These are phyloP conservation scores for Ateles fusciceps DNA, from an alignment of 2,797 vertebrate genomes.

Conservation along the genomic window DNA sequence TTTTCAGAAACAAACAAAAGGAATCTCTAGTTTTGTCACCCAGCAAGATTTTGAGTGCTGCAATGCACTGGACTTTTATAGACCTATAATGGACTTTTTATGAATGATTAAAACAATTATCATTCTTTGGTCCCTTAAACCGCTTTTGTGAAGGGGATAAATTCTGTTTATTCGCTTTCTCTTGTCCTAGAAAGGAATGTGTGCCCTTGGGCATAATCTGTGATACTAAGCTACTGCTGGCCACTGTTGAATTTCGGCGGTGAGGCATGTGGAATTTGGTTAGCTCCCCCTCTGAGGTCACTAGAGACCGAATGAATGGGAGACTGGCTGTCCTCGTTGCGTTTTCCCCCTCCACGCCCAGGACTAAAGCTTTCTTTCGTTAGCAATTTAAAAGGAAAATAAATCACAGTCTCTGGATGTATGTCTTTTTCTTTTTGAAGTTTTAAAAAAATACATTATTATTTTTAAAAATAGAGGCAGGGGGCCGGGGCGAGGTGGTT, in stretches of 20 bases:
- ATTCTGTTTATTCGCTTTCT: neutral
- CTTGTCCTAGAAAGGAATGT: neutral
- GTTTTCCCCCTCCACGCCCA: neutral
- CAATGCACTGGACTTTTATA: neutral
- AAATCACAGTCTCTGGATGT: neutral
- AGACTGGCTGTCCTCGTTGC: neutral
- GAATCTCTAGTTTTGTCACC: too few relatives aligned
- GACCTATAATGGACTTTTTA: neutral
- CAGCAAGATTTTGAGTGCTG: too few relatives aligned
- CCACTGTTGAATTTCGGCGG: neutral
- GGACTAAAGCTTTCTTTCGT: slow-evolving; percentile 1
- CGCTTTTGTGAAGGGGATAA: neutral
- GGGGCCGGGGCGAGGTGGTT: neutral
- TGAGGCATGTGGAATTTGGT: neutral
- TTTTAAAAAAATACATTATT: too few relatives aligned
- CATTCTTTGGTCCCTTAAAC: neutral
- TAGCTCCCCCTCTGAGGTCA: neutral
- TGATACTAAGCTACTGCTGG: neutral
- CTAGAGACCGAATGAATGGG: neutral
- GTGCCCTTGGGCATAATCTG: neutral
- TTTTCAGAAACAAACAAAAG: too few relatives aligned
- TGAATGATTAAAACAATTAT: neutral
- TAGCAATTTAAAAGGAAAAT: slow-evolving; percentile 28
- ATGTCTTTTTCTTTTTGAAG: neutral
- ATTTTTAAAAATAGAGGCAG: neutral